These are phyloP conservation scores for Capitulum mitella DNA, from an alignment of 2,888 invertebrate species.

Conservation along the genomic window DNA sequence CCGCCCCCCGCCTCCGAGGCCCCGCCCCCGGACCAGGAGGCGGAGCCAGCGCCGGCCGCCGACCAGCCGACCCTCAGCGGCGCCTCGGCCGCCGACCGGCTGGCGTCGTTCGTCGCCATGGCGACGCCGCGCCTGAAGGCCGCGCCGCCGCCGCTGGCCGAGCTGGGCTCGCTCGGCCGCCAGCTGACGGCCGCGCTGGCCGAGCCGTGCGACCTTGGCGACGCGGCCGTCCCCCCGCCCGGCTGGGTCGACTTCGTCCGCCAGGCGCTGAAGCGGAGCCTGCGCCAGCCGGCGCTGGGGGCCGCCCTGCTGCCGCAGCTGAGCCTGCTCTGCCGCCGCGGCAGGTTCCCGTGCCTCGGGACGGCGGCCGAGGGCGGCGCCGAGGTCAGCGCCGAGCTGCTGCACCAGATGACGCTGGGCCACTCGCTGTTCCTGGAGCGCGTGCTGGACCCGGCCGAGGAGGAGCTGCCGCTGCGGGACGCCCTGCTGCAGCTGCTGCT, in stretches of 20 bases:
- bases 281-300: background rate
- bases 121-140: background rate
- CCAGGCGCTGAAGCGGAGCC: background rate
- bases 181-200: background rate
- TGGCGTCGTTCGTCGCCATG: background rate
- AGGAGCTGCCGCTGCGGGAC: background rate
- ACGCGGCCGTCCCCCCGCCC: too few relatives aligned
- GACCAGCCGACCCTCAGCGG: background rate
- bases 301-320: background rate
- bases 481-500: background rate
- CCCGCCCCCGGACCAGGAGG: too few relatives aligned
- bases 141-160: background rate
- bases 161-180: background rate
- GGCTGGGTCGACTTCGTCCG: background rate
- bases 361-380: background rate
- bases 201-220: too few relatives aligned
- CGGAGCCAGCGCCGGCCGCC: background rate
- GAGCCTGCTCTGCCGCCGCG: background rate
- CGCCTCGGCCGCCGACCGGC: background rate
- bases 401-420: background rate
- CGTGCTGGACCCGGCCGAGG: background rate
- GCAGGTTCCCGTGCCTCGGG: background rate
- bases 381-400: background rate
- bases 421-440: background rate
- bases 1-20: too few relatives aligned